These are phyloP conservation scores for Pterostichus niger DNA, from an alignment of 2,888 invertebrate species.

Conservation along the genomic window DNA sequence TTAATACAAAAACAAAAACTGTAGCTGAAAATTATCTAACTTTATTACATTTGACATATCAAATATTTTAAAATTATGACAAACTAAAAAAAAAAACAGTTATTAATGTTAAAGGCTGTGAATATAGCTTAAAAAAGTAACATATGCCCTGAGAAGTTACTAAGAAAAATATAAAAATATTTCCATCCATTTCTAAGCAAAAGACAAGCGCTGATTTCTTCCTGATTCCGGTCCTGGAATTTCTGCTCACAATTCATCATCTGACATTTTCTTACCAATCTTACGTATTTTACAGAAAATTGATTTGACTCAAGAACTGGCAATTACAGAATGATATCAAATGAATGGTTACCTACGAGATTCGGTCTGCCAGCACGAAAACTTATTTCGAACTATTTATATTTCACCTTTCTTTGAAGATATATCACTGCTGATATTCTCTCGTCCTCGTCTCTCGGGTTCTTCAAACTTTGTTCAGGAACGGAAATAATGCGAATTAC, in stretches of 20 bases:
- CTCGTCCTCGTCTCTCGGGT: not conserved
- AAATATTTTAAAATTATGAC: no score
- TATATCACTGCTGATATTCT: slow-evolving; percentile 39
- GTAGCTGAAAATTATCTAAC: no score
- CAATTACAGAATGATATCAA: slow-evolving; percentile 48
- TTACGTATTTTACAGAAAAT: slow-evolving; percentile 47
- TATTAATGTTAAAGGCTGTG: no score
- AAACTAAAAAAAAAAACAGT: no score
- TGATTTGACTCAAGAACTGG: slow-evolving; percentile 31
- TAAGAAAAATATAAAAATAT: no score
- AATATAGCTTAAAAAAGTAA: no score
- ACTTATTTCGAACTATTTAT: slow-evolving; percentile 50
- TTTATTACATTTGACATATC: no score
- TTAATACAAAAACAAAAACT: no score
- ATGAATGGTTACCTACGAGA: slow-evolving; percentile 33
- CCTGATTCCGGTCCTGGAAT: not conserved
- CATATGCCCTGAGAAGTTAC: no score
- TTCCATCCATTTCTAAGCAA: no score
- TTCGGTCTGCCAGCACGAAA: slow-evolving; percentile 31
- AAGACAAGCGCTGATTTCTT: not conserved
- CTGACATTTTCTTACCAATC: slow-evolving; percentile 15
- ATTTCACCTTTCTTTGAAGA: slow-evolving; percentile 11
- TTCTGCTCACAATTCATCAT: slow-evolving; percentile 17
- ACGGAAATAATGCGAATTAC: slow-evolving; percentile 22
- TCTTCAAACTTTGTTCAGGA: slow-evolving; percentile 17